A percentile compares a stretch with the other conserved stretches of the same genome.
phyloP scores from a whole-genome alignment of 2,797 vertebrate species.

The Myotis myotis region DNA sequence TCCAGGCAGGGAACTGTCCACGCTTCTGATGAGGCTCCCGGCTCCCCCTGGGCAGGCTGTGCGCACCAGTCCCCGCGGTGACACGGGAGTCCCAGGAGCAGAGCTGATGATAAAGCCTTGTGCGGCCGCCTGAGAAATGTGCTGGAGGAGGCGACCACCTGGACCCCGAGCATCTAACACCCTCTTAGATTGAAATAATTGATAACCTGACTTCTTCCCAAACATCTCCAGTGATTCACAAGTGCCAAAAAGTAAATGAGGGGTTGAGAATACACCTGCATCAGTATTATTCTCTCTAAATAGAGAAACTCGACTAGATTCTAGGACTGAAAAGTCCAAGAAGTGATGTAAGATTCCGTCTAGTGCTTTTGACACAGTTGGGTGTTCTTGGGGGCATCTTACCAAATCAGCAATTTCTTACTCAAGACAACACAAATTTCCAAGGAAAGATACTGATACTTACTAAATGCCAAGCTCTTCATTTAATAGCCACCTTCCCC shows the following conservation, averaged over 20 bases:
- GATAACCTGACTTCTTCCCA: neutral
- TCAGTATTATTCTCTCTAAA: neutral
- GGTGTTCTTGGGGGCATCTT: neutral
- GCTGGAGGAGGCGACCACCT: neutral
- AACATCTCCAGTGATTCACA: constrained; percentile 3
- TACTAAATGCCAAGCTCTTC: neutral
- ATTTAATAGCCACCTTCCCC: neutral
- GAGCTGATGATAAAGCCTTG: neutral
- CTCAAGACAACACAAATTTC: neutral
- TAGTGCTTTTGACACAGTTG: neutral
- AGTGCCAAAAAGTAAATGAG: neutral
- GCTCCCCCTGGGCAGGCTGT: neutral
- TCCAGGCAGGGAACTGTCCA: neutral
- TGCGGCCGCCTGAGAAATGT: neutral
- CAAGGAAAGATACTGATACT: neutral
- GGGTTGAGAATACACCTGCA: neutral
- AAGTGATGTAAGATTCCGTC: neutral
- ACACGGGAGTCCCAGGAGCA: neutral
- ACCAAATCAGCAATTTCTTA: neutral
- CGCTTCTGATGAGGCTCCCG: neutral
- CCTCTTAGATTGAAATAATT: neutral
- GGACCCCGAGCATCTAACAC: neutral
- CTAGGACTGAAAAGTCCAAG: neutral
- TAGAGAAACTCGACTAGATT: neutral
- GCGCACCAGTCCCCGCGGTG: no score